A percentile compares a stretch with the other conserved stretches of the same genome.
Evolutionary conservation across 2,888 invertebrate genomes (phyloP).

Genomic region (Drosophila sordidula): DNA sequence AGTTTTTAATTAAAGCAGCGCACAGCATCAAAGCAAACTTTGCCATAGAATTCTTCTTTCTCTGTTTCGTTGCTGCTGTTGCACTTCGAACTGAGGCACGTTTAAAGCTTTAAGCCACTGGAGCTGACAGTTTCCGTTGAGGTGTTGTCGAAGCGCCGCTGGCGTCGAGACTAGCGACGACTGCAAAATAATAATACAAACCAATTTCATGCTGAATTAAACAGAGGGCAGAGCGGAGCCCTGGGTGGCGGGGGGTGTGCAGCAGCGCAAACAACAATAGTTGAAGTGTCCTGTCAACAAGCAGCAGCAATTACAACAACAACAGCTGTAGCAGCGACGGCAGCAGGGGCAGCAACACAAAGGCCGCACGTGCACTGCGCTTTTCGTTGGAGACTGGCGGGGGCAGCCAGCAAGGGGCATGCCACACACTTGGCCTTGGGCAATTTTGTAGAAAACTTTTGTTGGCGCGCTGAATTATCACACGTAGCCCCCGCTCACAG

Average conservation of each 20-base stretch:
- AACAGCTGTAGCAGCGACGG: constrained; percentile 26
- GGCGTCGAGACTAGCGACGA: constrained; percentile 55
- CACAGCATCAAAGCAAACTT: constrained; percentile 74
- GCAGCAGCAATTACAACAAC: constrained; percentile 45
- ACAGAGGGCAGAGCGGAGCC: constrained; percentile 40
- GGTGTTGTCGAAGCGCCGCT: constrained; percentile 65
- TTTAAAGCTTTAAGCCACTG: constrained; percentile 54
- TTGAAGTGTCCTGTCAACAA: constrained; percentile 84
- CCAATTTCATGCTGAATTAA: constrained; percentile 84
- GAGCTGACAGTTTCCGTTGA: constrained; percentile 43
- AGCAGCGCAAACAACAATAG: constrained; percentile 76
- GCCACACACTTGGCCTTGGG: constrained; percentile 76
- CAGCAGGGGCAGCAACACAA: constrained; percentile 51
- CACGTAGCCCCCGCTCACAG: constrained; percentile 54
- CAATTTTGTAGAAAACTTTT: constrained; percentile 72
- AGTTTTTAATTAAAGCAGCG: constrained; percentile 75
- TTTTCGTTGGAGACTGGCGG: constrained; percentile 44
- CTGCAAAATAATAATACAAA: constrained; percentile 81
- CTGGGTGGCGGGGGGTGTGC: background rate
- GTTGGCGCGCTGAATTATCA: constrained; percentile 63
- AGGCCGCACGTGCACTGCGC: constrained; percentile 81
- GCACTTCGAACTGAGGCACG: background rate
- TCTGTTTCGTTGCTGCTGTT: background rate
- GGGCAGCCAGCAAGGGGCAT: constrained; percentile 17
- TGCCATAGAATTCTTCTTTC: constrained; percentile 15